Evolutionary conservation across 2,888 invertebrate species (phyloP).

Genomic region (Prosapia bicincta): DNA sequence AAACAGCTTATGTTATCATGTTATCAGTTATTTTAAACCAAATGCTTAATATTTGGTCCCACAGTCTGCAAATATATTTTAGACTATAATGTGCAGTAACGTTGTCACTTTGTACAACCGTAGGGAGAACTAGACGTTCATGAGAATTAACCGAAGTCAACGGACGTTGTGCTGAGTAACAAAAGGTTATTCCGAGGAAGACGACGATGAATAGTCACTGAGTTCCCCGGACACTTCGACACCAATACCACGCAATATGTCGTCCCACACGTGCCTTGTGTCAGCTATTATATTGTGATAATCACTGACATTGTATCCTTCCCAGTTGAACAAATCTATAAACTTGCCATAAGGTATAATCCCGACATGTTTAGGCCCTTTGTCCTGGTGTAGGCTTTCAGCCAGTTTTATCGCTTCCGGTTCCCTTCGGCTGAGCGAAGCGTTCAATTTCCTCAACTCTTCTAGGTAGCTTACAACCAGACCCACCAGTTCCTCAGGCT

Average conservation of each 20-base stretch:
- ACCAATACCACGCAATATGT: background rate
- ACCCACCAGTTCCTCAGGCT: background rate
- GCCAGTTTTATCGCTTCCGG: constrained; percentile 1
- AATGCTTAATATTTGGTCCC: too few relatives aligned
- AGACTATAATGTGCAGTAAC: too few relatives aligned
- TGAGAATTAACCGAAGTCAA: too few relatives aligned
- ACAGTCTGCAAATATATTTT: too few relatives aligned
- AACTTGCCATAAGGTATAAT: constrained; percentile 16
- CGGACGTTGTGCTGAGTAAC: too few relatives aligned
- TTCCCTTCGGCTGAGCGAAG: background rate
- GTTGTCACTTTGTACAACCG: too few relatives aligned
- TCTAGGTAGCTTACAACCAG: background rate
- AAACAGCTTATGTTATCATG: too few relatives aligned
- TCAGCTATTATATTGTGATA: constrained; percentile 14
- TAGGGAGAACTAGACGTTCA: too few relatives aligned
- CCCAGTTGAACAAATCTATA: constrained; percentile 14
- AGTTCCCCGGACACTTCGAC: background rate
- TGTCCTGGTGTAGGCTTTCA: constrained; percentile 7
- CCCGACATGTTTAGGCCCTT: constrained; percentile 11
- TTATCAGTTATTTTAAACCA: too few relatives aligned
- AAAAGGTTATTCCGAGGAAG: too few relatives aligned
- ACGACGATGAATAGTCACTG: background rate
- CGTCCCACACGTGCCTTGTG: constrained; percentile 14
- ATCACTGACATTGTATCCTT: constrained; percentile 8
- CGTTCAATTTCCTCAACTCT: constrained; percentile 13